Percentiles rank a stretch among this genome's conserved stretches.
phyloP scores from a whole-genome alignment of 1,140 invertebrate genomes.

The Drosophila persimilis region DNA sequence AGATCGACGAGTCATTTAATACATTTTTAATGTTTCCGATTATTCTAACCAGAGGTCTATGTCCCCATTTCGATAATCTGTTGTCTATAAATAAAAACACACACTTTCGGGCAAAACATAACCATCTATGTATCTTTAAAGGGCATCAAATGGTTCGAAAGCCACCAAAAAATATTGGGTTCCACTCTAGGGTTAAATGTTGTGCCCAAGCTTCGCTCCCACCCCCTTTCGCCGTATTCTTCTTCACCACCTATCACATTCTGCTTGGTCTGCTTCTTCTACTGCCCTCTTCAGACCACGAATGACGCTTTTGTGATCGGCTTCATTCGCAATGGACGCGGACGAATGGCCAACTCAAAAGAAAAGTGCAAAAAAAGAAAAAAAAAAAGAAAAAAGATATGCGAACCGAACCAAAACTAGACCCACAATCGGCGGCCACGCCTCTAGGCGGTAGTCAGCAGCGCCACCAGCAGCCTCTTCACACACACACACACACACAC shows the following conservation, averaged over 20 bases:
- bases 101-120: no score
- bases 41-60: no score
- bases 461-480: constrained; percentile 1
- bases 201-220: neutral
- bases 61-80: no score
- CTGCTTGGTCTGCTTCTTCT: neutral
- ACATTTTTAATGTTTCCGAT: no score
- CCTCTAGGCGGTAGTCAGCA: constrained; percentile 10
- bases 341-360: constrained; percentile 20
- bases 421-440: constrained; percentile 9
- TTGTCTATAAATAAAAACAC: no score
- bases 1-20: no score
- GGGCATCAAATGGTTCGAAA: neutral
- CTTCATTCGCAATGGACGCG: constrained; percentile 13
- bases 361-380: constrained; percentile 4
- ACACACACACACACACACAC: constrained; percentile 3
- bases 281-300: no score
- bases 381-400: constrained; percentile 7
- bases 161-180: no score
- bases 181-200: no score
- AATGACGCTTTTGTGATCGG: constrained; percentile 25
- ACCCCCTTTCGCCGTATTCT: neutral
- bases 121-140: no score
- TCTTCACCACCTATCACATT: neutral
- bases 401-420: constrained; percentile 3